Conservation (phyloP, 1,140 invertebrate genomes). For the Drosophila punjabiensis region DNA sequence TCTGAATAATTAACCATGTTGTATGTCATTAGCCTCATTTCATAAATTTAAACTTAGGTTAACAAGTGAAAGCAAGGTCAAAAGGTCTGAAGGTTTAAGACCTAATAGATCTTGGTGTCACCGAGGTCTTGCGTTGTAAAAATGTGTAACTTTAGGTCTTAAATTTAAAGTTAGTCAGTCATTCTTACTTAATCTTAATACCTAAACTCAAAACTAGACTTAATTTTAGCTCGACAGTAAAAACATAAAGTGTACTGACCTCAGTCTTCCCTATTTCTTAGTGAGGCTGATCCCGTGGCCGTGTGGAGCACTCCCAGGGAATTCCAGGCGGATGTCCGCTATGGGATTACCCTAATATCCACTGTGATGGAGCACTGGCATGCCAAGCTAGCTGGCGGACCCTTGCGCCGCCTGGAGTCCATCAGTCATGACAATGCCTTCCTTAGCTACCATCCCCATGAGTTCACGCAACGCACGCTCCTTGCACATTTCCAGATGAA, state of each 20-base stretch:
- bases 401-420: conserved; percentile 72
- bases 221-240: background rate
- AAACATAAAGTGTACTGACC: background rate
- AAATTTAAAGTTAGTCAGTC: too few species aligned
- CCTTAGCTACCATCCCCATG: conserved; percentile 86
- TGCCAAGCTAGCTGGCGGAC: conserved; percentile 60
- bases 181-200: background rate
- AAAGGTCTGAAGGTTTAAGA: background rate
- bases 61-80: background rate
- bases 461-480: conserved; percentile 85
- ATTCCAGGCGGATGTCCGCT: conserved; percentile 85
- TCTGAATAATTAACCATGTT: background rate
- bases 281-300: conserved; percentile 86
- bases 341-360: conserved; percentile 84
- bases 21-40: background rate
- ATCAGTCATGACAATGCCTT: conserved; percentile 87
- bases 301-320: conserved; percentile 85
- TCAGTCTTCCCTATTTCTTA: conserved; percentile 34
- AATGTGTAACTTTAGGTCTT: too few species aligned
- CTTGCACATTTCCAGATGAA: conserved; percentile 86
- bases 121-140: too few species aligned
- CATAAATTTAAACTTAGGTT: background rate
- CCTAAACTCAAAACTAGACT: background rate
- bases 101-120: too few species aligned
- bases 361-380: conserved; percentile 85